Evolutionary conservation across 2,888 invertebrate species (phyloP).

Genomic region (Torymus aiolomorphi): DNA sequence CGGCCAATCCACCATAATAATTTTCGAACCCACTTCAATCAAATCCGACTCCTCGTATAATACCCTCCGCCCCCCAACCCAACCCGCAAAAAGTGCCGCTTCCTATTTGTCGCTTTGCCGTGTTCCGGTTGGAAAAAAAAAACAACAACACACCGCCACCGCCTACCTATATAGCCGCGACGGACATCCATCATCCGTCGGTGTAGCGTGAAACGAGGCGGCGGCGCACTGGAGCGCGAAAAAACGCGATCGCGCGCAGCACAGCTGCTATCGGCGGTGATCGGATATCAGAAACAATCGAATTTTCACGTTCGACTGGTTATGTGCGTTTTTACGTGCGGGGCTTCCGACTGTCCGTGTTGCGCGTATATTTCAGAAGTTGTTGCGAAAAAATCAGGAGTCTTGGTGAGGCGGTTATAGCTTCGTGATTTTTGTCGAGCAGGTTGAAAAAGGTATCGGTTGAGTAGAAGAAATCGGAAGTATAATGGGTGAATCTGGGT

Average conservation of each 20-base stretch:
- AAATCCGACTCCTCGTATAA: background rate
- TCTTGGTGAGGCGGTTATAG: no score
- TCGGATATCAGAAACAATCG: constrained; percentile 14
- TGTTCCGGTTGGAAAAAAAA: background rate
- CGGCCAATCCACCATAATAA: background rate
- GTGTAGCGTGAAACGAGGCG: constrained; percentile 18
- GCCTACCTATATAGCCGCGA: no score
- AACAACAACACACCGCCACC: background rate
- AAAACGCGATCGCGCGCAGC: background rate
- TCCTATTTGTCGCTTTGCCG: constrained; percentile 12
- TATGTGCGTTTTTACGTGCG: background rate
- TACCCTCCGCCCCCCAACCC: background rate
- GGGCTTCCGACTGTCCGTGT: no score
- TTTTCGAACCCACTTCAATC: background rate
- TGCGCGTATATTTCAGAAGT: background rate
- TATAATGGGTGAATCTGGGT: no score
- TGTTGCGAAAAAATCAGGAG: background rate
- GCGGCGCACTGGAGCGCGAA: background rate
- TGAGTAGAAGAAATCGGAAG: no score
- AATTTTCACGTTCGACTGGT: constrained; percentile 18
- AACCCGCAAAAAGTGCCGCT: background rate
- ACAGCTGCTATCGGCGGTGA: background rate
- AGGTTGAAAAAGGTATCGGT: no score
- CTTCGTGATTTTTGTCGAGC: no score
- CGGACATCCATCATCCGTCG: constrained; percentile 10